phyloP scores from a whole-genome alignment of 2,797 vertebrate species.

The Xenentodon cancila region DNA sequence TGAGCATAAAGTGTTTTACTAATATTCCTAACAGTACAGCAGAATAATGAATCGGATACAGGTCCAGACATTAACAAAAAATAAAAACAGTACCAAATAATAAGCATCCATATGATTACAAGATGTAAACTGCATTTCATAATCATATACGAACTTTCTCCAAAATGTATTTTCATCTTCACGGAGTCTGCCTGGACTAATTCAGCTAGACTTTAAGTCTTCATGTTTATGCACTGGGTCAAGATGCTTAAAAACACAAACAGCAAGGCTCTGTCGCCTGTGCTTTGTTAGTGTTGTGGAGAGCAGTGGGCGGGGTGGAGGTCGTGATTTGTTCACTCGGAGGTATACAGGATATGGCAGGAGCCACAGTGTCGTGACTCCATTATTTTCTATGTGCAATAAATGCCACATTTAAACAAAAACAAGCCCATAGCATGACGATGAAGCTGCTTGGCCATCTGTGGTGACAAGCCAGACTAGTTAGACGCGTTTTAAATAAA shows the following conservation, averaged over 20 bases:
- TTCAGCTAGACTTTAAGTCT: constrained; percentile 10
- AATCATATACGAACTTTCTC: neutral
- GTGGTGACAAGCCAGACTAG: neutral
- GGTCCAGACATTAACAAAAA: constrained; percentile 31
- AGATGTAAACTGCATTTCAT: no score
- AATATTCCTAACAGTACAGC: constrained; percentile 31
- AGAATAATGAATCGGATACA: constrained; percentile 45
- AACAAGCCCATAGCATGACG: constrained; percentile 52
- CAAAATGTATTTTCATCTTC: constrained; percentile 19
- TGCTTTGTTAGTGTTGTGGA: constrained; percentile 80
- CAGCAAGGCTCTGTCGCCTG: constrained; percentile 80
- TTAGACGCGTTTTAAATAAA: neutral
- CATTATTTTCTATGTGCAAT: constrained; percentile 72
- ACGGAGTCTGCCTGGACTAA: neutral
- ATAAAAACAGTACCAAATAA: constrained; percentile 3
- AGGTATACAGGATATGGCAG: constrained; percentile 90
- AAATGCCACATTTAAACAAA: constrained; percentile 67
- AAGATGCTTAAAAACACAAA: constrained; percentile 80
- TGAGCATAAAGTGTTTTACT: constrained; percentile 29
- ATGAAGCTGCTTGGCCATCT: constrained; percentile 1
- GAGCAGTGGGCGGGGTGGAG: constrained; percentile 75
- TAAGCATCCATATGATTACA: no score
- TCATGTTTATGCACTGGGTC: constrained; percentile 55
- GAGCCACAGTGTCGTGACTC: constrained; percentile 90
- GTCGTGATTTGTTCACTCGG: constrained; percentile 88